Evolutionary conservation across 1,140 invertebrate genomes (phyloP).

Genomic region (Euwallacea fornicatus): DNA sequence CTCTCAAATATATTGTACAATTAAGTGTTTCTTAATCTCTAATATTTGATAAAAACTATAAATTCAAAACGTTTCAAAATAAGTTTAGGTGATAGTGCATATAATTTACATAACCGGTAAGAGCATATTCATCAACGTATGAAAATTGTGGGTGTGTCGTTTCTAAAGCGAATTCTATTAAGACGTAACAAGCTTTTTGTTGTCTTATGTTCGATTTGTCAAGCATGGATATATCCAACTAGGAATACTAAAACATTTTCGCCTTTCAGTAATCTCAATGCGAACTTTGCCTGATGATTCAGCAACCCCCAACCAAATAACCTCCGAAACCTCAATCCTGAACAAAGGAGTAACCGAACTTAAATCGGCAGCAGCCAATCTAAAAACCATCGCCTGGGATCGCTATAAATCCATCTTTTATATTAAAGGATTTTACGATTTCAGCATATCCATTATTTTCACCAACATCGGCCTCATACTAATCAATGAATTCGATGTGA

Average conservation of each 20-base stretch:
- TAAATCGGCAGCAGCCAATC: constrained; percentile 9
- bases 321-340: background rate
- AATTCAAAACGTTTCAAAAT: too few species aligned
- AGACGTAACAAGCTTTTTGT: too few species aligned
- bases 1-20: too few species aligned
- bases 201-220: too few species aligned
- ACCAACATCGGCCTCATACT: constrained; percentile 26
- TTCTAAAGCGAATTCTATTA: too few species aligned
- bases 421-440: constrained; percentile 19
- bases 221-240: too few species aligned
- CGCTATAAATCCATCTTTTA: constrained; percentile 18
- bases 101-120: too few species aligned
- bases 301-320: background rate
- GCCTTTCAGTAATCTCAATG: constrained; percentile 32
- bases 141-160: too few species aligned
- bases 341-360: constrained; percentile 12
- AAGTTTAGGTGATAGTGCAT: too few species aligned
- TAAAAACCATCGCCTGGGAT: constrained; percentile 24
- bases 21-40: too few species aligned
- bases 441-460: constrained; percentile 4
- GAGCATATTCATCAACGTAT: too few species aligned
- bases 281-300: constrained; percentile 4
- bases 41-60: too few species aligned
- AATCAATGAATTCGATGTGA: constrained; percentile 22
- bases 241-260: background rate